A percentile compares a stretch with the other conserved stretches of the same genome.
These are phyloP conservation scores for Sinohyriopsis cumingii DNA, from an alignment of 2,888 invertebrate genomes.

Conservation along the genomic window DNA sequence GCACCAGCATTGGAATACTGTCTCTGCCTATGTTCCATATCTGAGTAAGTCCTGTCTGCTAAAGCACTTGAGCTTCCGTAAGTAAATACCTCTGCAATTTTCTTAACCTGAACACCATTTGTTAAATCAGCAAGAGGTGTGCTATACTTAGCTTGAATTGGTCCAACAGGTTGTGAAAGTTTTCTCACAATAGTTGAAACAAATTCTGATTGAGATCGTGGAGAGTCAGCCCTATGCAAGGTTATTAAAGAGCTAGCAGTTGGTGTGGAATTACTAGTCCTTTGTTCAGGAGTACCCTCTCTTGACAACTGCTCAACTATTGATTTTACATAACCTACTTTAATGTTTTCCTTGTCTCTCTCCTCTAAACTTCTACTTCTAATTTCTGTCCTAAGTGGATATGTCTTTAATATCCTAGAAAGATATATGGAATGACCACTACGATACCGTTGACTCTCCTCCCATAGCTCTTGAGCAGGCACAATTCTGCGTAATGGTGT, in stretches of 20 bases:
- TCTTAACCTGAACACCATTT: conserved; percentile 57
- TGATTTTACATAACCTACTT: conserved; percentile 57
- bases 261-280: conserved; percentile 30
- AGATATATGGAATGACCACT: conserved; percentile 60
- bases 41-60: conserved; percentile 40
- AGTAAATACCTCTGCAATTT: conserved; percentile 50
- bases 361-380: conserved; percentile 44
- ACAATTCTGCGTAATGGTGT: conserved; percentile 59
- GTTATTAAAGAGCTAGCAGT: conserved; percentile 36
- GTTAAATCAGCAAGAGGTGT: conserved; percentile 56
- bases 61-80: conserved; percentile 32
- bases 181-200: conserved; percentile 56
- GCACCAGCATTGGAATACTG: conserved; percentile 8
- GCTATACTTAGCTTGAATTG: conserved; percentile 31
- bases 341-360: conserved; percentile 57
- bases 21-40: conserved; percentile 19
- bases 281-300: conserved; percentile 55
- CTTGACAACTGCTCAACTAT: conserved; percentile 60
- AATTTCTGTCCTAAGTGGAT: conserved; percentile 52
- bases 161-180: conserved; percentile 54
- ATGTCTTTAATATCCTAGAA: conserved; percentile 58
- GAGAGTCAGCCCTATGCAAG: conserved; percentile 49
- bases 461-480: conserved; percentile 66
- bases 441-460: conserved; percentile 63
- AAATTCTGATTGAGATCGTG: conserved; percentile 54